Evolutionary conservation across 2,888 invertebrate species (phyloP).

Genomic region (Aphidoletes aphidimyza): DNA sequence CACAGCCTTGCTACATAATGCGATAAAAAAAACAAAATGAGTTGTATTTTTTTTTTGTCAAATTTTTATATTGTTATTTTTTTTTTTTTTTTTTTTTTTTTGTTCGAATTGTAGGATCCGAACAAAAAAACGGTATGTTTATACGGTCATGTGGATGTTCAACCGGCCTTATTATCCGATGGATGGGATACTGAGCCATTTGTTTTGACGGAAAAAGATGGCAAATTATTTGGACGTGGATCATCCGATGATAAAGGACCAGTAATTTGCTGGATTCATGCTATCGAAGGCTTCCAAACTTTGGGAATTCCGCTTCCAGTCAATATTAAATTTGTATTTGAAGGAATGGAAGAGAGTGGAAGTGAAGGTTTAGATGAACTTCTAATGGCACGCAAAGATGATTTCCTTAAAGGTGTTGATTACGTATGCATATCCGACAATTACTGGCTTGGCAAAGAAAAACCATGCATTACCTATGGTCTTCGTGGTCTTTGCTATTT

Average conservation of each 20-base stretch:
- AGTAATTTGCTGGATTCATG: slow-evolving; percentile 95
- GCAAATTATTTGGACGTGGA: slow-evolving; percentile 91
- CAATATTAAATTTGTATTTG: slow-evolving; percentile 90
- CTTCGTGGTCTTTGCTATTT: slow-evolving; percentile 94
- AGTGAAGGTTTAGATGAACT: slow-evolving; percentile 94
- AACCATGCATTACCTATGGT: slow-evolving; percentile 97
- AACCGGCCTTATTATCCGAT: slow-evolving; percentile 91
- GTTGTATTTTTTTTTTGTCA: background rate
- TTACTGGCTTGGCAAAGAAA: slow-evolving; percentile 97
- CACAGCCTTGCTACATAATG: too few species aligned
- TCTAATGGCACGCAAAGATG: slow-evolving; percentile 73
- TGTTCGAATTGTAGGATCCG: slow-evolving; percentile 69
- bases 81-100: background rate
- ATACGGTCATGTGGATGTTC: slow-evolving; percentile 98
- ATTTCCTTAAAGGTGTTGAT: slow-evolving; percentile 86
- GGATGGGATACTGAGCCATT: slow-evolving; percentile 98
- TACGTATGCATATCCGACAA: slow-evolving; percentile 98
- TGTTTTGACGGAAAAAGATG: slow-evolving; percentile 85
- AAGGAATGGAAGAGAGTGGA: slow-evolving; percentile 99
- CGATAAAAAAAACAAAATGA: background rate
- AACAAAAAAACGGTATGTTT: slow-evolving; percentile 92
- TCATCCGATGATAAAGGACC: slow-evolving; percentile 95
- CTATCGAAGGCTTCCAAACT: slow-evolving; percentile 86
- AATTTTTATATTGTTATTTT: background rate
- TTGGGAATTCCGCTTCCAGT: slow-evolving; percentile 76